Base-by-base conservation (phyloP, 2,797 vertebrate genomes). In the Sebastes paucispinis region DNA sequence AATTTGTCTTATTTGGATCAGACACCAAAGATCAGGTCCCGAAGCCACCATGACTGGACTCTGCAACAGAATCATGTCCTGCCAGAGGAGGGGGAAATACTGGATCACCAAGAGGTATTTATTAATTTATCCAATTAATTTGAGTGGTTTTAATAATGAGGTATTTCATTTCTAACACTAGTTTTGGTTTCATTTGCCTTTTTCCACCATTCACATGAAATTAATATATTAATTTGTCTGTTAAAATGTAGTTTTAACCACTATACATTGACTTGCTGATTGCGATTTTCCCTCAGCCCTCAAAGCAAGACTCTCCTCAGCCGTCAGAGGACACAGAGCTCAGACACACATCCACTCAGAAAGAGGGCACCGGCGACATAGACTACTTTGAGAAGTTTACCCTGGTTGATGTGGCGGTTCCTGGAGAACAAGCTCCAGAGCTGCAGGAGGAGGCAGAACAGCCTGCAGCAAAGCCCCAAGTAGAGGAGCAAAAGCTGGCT, bases 341-440 rank as follows among this genome's bases (percentile, higher is more conserved):
- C 75, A 85, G 43, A 66, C 84, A 77, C 32, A 83, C 77, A 69
- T 78, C 59, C 81, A 71, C 81, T 84, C 87, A 86, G 79, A 91
- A 89, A 88, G 92, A 91, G 34, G 87, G 86, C 74, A 68, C 78
- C 1, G 62, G 75, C 3, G 96, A 97, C 79, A 92, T 96, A 72
- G 98, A 99, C 93, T 98, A 99, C 93, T 97, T 99, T 91, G 98
- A 98, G 94, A 98, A 97, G 89, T 97, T 98, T 71, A 98, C 96
- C 8, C 92, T 99, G 83, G 87, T 98, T 86, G 97, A 99, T 91
- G 95, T 95, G 77, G 96, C 94, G 63, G 93, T 93, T 47, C 90
- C 95, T 54, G 79, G 71, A 77, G 95, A 96, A 25, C 84, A 87
- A 83, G 87, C 91, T 86, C 59, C 76, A 62, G 83, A 84, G 68